Percentiles rank a stretch among this genome's conserved stretches.
phyloP scores from a whole-genome alignment of 2,113 vertebrate species.

The Menidia beryllina region DNA sequence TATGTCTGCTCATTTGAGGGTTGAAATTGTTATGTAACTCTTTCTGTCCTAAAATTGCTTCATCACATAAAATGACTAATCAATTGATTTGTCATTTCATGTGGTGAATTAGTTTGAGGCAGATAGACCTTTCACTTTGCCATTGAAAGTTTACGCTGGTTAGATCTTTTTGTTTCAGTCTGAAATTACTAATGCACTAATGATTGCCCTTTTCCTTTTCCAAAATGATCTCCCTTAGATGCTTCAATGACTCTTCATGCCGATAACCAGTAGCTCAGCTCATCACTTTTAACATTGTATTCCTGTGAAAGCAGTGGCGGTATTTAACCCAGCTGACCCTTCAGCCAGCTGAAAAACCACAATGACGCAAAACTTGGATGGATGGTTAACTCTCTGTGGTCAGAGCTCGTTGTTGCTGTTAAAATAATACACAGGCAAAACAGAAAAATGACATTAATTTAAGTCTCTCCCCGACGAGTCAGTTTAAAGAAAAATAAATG shows the following conservation, averaged over 20 bases:
- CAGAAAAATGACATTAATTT: constrained; percentile 6
- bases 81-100: background rate
- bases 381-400: constrained; percentile 38
- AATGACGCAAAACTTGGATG: constrained; percentile 60
- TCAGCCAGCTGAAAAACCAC: constrained; percentile 52
- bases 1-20: background rate
- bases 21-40: no score
- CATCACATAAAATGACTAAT: no score
- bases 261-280: no score
- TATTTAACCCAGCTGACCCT: constrained; percentile 46
- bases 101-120: background rate
- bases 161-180: constrained; percentile 1
- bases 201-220: constrained; percentile 12
- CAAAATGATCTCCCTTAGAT: constrained; percentile 8
- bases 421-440: background rate
- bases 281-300: no score
- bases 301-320: constrained; percentile 39
- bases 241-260: background rate
- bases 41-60: no score
- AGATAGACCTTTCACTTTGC: background rate
- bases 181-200: no score
- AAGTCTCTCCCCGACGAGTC: background rate
- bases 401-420: constrained; percentile 8
- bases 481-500: constrained; percentile 1
- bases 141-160: background rate